Evolutionary conservation across 2,113 vertebrate species (phyloP).

Genomic region (Nanorana parkeri): DNA sequence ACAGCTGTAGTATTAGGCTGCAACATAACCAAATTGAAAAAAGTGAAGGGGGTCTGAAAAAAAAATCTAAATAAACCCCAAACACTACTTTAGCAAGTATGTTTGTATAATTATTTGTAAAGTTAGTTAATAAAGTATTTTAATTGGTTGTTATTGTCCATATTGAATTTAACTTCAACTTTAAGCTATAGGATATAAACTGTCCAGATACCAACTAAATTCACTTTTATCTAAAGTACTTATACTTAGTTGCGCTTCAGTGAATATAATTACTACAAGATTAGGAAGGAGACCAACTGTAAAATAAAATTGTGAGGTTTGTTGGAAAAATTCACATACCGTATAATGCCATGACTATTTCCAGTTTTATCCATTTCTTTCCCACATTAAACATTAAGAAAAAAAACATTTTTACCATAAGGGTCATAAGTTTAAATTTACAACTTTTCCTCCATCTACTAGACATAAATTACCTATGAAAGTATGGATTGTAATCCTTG

Average conservation of each 20-base stretch:
- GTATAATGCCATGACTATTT: conserved; percentile 12
- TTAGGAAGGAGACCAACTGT: conserved; percentile 29
- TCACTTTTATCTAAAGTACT: conserved; percentile 37
- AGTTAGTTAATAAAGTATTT: conserved; percentile 1
- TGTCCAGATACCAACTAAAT: conserved; percentile 39
- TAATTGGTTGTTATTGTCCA: conserved; percentile 3
- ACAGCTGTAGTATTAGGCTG: no score
- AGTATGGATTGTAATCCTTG: no score
- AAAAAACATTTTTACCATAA: not conserved
- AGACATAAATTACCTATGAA: no score
- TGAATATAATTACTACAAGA: conserved; percentile 38
- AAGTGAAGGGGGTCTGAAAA: no score
- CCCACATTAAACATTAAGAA: conserved; percentile 7
- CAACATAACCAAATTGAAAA: no score
- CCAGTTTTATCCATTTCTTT: not conserved
- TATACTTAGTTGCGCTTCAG: conserved; percentile 38
- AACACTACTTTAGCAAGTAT: not conserved
- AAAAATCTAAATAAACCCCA: no score
- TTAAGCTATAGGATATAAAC: conserved; percentile 22
- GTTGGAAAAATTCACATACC: conserved; percentile 25
- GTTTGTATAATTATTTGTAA: not conserved
- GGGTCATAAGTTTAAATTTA: no score
- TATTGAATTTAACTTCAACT: not conserved
- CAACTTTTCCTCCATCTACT: no score
- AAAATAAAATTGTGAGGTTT: conserved; percentile 35